A percentile compares a stretch with the other conserved stretches of the same genome.
phyloP scores from a whole-genome alignment of 2,113 vertebrate species.

The Pomatorhinus ruficollis region DNA sequence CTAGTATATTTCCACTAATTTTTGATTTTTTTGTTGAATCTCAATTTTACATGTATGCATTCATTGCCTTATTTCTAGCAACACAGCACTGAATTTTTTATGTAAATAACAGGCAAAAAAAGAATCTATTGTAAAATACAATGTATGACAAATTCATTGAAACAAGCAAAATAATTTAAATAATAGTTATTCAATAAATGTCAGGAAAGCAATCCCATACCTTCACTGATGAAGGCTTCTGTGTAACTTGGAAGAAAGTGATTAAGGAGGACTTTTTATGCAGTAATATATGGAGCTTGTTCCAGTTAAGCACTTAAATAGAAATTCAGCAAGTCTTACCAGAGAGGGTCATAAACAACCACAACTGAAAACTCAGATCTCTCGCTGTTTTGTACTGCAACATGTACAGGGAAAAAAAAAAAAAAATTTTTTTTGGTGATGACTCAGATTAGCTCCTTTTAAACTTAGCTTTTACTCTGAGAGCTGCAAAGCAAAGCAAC shows the following conservation, averaged over 20 bases:
- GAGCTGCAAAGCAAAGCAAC: background rate
- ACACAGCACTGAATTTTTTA: background rate
- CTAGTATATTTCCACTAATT: background rate
- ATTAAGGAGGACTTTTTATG: background rate
- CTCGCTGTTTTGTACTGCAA: background rate
- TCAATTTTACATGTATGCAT: background rate
- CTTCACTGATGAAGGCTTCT: background rate
- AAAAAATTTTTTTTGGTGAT: background rate
- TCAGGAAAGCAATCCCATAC: constrained; percentile 14
- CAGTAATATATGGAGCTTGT: background rate
- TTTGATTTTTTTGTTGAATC: background rate
- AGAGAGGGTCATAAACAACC: background rate
- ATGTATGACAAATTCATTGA: constrained; percentile 26
- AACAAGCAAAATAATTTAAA: constrained; percentile 36
- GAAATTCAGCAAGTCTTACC: background rate
- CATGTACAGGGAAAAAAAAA: fast-evolving
- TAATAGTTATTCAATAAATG: constrained; percentile 37
- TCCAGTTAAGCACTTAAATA: constrained; percentile 26
- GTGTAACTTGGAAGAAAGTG: background rate
- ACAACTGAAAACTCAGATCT: background rate
- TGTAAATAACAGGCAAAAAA: background rate
- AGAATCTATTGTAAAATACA: constrained; percentile 22
- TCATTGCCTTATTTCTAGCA: constrained; percentile 14
- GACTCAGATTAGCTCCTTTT: background rate
- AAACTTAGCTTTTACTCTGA: background rate